Percentiles rank a stretch among this genome's conserved stretches.
These are phyloP conservation scores for Hyperoplus lanceolatus DNA, from an alignment of 2,797 vertebrate species.

Conservation along the genomic window DNA sequence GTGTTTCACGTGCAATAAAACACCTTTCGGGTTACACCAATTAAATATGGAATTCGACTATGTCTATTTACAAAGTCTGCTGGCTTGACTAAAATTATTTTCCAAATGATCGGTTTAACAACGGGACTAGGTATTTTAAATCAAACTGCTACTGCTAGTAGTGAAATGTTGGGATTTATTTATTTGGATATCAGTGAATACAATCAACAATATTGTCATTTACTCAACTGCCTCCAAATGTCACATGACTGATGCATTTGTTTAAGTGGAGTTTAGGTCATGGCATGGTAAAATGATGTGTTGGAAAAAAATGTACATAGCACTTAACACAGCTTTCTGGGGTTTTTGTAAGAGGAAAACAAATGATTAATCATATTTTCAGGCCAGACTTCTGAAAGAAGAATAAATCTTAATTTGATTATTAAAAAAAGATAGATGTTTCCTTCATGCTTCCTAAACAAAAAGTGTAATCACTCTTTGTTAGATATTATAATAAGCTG, in stretches of 20 bases:
- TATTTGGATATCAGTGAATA: neutral
- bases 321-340: neutral
- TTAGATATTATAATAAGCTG: too few relatives aligned
- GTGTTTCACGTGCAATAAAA: slow-evolving; percentile 79
- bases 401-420: too few relatives aligned
- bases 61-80: slow-evolving; percentile 55
- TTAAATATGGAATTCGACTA: slow-evolving; percentile 75
- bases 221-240: too few relatives aligned
- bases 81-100: slow-evolving; percentile 44
- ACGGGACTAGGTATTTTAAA: slow-evolving; percentile 26
- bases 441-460: too few relatives aligned
- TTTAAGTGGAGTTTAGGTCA: too few relatives aligned
- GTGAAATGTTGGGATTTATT: slow-evolving; percentile 9
- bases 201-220: too few relatives aligned
- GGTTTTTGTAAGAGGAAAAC: neutral
- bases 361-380: neutral
- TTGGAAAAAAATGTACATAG: too few relatives aligned
- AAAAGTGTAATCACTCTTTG: too few relatives aligned
- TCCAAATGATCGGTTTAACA: slow-evolving; percentile 41
- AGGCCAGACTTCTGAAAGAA: too few relatives aligned
- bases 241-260: too few relatives aligned
- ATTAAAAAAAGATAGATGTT: too few relatives aligned
- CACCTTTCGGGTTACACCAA: slow-evolving; percentile 62
- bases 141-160: slow-evolving; percentile 14
- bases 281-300: too few relatives aligned